Evolutionary conservation across 2,113 vertebrate species (phyloP).

Genomic region (Ictalurus punctatus): DNA sequence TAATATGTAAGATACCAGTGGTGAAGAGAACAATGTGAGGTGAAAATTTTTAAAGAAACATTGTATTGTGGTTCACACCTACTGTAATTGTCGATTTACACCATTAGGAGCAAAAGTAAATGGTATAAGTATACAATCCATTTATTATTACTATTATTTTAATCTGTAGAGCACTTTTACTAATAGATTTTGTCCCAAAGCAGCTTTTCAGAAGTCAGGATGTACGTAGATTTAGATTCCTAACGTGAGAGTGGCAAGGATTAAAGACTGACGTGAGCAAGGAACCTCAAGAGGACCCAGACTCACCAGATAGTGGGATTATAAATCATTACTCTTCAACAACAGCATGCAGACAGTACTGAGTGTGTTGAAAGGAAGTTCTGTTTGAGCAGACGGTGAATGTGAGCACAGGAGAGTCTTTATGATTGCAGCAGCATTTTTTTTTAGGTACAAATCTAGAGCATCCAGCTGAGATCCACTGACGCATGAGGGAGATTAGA

Average conservation of each 20-base stretch:
- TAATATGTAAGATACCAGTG: not conserved
- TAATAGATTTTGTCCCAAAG: not conserved
- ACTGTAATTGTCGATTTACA: no score
- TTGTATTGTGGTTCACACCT: not conserved
- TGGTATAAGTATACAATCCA: not conserved
- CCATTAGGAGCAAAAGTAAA: not conserved
- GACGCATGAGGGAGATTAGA: no score
- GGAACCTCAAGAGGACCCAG: not conserved
- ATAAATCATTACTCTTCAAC: not conserved
- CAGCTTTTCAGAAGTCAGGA: not conserved
- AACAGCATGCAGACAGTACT: not conserved
- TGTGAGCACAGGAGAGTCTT: not conserved
- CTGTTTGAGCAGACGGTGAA: not conserved
- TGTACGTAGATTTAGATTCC: not conserved
- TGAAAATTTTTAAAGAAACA: not conserved
- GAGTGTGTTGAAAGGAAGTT: not conserved
- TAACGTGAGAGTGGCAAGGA: not conserved
- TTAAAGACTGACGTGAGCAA: not conserved
- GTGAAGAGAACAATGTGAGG: not conserved
- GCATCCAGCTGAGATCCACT: no score
- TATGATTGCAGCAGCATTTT: not conserved
- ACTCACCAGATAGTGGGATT: not conserved
- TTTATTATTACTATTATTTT: not conserved
- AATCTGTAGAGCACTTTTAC: not conserved
- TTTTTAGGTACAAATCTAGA: no score